A percentile compares a stretch with the other conserved stretches of the same genome.
These are phyloP conservation scores for Dendrocincla tyrannina DNA, from an alignment of 2,797 vertebrate species.

Conservation along the genomic window DNA sequence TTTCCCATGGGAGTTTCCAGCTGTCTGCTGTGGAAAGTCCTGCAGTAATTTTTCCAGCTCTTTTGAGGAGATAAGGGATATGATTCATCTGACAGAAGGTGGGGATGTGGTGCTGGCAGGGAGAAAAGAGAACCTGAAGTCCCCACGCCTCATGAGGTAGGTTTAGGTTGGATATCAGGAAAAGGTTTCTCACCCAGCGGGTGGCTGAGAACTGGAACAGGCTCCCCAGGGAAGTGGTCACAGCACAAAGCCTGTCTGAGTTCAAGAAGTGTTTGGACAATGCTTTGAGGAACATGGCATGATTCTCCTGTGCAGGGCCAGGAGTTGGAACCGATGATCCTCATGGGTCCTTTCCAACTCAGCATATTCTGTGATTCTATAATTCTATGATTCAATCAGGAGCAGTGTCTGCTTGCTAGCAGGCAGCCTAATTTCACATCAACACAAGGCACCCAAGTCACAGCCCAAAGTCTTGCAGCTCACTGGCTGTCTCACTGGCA, in stretches of 20 bases:
- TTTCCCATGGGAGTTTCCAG: fast-evolving
- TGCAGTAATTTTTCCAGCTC: neutral
- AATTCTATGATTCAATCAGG: neutral
- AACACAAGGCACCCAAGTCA: neutral
- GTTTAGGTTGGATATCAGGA: neutral
- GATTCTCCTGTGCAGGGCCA: neutral
- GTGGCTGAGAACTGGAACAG: neutral
- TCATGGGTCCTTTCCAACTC: neutral
- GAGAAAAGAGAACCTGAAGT: neutral
- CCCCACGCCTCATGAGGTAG: neutral
- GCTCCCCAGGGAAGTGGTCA: neutral
- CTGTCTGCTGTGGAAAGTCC: neutral
- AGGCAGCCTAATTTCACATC: neutral
- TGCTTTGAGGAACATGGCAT: neutral
- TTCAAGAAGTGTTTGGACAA: neutral
- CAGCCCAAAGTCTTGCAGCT: neutral
- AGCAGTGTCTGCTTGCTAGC: neutral
- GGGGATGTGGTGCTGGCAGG: neutral
- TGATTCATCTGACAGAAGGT: neutral
- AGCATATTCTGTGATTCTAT: neutral
- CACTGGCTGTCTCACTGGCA: neutral
- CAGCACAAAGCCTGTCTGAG: neutral
- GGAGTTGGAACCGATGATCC: neutral
- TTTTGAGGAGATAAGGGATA: neutral
- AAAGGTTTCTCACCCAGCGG: neutral